These are phyloP conservation scores for Psilopogon haemacephalus DNA, from an alignment of 2,113 vertebrate genomes.

Conservation along the genomic window DNA sequence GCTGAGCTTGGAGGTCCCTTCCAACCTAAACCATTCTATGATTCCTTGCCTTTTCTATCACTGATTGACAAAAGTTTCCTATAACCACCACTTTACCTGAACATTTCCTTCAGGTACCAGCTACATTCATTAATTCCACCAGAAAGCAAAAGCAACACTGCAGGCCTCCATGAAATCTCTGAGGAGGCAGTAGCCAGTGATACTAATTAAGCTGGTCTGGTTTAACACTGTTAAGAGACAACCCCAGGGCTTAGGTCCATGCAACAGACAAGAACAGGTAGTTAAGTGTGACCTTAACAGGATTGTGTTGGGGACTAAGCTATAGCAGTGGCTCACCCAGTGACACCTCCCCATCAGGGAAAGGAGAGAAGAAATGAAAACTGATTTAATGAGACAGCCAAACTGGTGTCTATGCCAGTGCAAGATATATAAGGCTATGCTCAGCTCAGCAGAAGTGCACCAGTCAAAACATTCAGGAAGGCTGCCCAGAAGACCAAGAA, in stretches of 20 bases:
- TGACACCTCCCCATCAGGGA: too few relatives aligned
- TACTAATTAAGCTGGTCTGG: background rate
- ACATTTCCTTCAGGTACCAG: background rate
- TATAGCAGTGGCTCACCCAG: too few relatives aligned
- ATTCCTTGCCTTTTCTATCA: background rate
- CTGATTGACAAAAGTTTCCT: background rate
- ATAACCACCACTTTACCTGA: background rate
- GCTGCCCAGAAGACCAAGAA: too few relatives aligned
- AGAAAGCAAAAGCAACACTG: background rate
- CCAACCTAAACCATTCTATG: too few relatives aligned
- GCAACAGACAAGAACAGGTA: background rate
- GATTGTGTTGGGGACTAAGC: too few relatives aligned
- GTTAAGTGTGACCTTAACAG: background rate
- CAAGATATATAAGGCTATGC: too few relatives aligned
- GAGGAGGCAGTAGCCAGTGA: background rate
- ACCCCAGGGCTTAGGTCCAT: background rate
- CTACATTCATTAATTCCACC: background rate
- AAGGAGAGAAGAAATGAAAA: too few relatives aligned
- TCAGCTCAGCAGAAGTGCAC: too few relatives aligned
- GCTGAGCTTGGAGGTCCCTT: too few relatives aligned
- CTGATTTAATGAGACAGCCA: too few relatives aligned
- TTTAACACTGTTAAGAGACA: background rate
- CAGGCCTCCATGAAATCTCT: background rate
- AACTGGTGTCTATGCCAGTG: too few relatives aligned
- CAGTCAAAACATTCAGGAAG: too few relatives aligned